phyloP scores from a whole-genome alignment of 2,888 invertebrate species.

The Oithona nana region DNA sequence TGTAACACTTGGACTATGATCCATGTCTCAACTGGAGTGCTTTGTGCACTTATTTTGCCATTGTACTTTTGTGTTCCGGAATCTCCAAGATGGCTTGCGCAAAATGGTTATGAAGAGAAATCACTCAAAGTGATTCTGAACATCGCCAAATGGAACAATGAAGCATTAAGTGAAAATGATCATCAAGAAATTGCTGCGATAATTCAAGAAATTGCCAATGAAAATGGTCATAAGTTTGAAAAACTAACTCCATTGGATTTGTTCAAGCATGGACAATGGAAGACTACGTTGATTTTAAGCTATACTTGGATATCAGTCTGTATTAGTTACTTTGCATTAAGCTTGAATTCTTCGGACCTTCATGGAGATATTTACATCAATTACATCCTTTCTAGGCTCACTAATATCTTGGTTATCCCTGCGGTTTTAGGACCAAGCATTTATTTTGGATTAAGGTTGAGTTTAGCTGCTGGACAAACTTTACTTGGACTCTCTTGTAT shows the following conservation, averaged over 20 bases:
- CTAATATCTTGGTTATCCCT: neutral
- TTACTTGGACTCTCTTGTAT: neutral
- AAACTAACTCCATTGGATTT: constrained; percentile 5
- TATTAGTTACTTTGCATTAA: neutral
- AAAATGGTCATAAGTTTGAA: neutral
- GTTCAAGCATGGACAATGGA: neutral
- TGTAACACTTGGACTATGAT: neutral
- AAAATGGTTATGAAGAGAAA: neutral
- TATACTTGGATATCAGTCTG: constrained; percentile 1
- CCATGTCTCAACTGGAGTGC: neutral
- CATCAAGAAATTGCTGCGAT: neutral
- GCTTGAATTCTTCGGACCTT: neutral
- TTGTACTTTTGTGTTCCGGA: constrained; percentile 9
- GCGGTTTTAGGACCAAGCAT: neutral
- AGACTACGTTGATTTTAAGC: neutral
- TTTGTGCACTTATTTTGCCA: neutral
- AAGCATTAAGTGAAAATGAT: neutral
- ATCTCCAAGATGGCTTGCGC: neutral
- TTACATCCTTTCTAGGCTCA: neutral
- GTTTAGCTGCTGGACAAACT: neutral
- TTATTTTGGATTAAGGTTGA: neutral
- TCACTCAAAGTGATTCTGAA: neutral
- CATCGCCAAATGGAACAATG: neutral
- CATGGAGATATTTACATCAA: constrained; percentile 2
- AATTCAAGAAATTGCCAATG: neutral